phyloP scores from a whole-genome alignment of 2,888 invertebrate genomes.

The Brenthis daphne region DNA sequence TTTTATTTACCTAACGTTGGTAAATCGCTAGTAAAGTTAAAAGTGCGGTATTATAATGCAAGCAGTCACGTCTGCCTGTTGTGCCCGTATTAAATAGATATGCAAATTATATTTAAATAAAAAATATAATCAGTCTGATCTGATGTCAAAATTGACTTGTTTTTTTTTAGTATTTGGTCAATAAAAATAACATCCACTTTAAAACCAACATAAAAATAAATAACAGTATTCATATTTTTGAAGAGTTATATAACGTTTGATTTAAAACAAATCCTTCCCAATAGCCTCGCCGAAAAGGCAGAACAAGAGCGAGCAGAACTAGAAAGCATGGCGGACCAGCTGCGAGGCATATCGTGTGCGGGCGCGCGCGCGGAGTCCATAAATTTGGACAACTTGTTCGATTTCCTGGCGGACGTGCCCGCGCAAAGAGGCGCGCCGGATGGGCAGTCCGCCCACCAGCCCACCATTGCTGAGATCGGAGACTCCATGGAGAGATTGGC shows the following conservation, averaged over 20 bases:
- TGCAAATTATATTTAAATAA: no score
- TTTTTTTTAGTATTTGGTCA: no score
- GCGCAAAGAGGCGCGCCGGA: constrained; percentile 74
- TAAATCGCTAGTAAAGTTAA: neutral
- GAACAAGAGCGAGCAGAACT: constrained; percentile 83
- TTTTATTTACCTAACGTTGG: no score
- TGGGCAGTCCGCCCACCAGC: constrained; percentile 80
- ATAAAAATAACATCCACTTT: no score
- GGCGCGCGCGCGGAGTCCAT: constrained; percentile 86
- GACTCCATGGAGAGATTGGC: constrained; percentile 92
- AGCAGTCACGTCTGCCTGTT: no score
- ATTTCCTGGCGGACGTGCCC: constrained; percentile 91
- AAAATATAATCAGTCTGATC: no score
- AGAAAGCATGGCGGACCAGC: constrained; percentile 73
- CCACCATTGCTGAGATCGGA: constrained; percentile 91
- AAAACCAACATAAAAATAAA: no score
- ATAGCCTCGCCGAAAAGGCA: constrained; percentile 85
- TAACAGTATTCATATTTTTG: no score
- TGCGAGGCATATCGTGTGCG: constrained; percentile 64
- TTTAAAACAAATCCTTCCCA: neutral
- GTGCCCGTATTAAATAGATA: no score
- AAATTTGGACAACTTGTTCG: constrained; percentile 94
- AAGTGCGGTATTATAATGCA: no score
- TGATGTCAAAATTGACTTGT: no score
- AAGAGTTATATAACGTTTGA: neutral